Evolutionary conservation across 37 sponge, comb jelly and placozoan species (phyloP), one percentile per base, ranked within the genome.

Genomic region (Axinella damicornis): DNA sequence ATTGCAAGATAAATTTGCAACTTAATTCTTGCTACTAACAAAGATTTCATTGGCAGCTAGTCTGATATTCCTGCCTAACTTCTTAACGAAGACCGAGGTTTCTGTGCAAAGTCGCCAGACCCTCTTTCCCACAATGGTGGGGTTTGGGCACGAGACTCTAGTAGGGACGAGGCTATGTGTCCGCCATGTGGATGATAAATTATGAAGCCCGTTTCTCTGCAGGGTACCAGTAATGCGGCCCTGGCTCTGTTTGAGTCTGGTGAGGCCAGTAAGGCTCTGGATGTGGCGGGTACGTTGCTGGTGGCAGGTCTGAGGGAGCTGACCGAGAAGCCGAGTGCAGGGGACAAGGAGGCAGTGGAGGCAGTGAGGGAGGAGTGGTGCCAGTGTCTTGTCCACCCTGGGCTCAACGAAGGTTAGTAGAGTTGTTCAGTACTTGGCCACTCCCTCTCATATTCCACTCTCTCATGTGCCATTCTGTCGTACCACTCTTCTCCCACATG

Each of bases 321-420:
- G 15, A 28, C 78, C 0, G 62, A 67, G 33, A 17, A 36, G 57
- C 38, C n/a, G 28, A 57, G 53, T 33, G 39, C 17, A 27, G 87
- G 53, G 54, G 87, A 80, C 21, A 59, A 41, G 25, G 27, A 46
- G 39, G 75, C 76, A 30, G 18, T 88, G 52, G 89, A 81, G 77
- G 55, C 32, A 0, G 77, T 88, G 53, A 75, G 91, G 60, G 85
- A 81, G 41, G 83, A 86, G 15, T 91, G 91, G 91, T 91, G 91
- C 53, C 67, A 85, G 34, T 82, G 82, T 30, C 72, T 91, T 30
- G 80, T 68, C 18, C 69, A 86, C 53, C 76, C 71, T n/a, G 52
- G 55, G 24, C 91, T 91, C 53, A 37, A 65, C 30, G 79, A 82
- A 54, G 74, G 91, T 91, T 20, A 75, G 62, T 4, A 25, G 62